These are phyloP conservation scores for Trissolcus basalis DNA, from an alignment of 1,140 invertebrate species.

Conservation along the genomic window DNA sequence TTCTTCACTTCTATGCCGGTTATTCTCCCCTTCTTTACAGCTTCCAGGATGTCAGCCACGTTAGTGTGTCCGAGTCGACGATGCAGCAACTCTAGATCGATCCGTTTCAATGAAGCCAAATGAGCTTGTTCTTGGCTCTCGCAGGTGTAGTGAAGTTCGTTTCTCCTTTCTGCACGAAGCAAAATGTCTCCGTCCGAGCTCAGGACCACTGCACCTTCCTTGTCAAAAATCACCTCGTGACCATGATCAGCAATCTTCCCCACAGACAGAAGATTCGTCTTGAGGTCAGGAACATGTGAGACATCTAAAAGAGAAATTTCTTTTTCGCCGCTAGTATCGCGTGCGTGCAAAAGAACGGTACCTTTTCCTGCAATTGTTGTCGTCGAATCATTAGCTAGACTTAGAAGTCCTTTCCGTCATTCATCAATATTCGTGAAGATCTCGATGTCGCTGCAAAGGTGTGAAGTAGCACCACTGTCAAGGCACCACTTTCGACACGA, in stretches of 20 bases:
- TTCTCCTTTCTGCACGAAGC: not conserved
- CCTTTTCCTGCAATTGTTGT: conserved; percentile 13
- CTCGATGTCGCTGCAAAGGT: conserved; percentile 1
- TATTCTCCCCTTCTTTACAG: conserved; percentile 1
- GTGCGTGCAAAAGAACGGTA: not conserved
- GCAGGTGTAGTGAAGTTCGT: conserved; percentile 1
- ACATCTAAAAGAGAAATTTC: conserved; percentile 4
- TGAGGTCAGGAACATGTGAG: conserved; percentile 9
- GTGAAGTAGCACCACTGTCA: conserved; percentile 9
- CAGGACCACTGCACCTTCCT: conserved; percentile 31
- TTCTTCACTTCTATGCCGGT: not conserved
- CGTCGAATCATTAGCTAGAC: conserved; percentile 13
- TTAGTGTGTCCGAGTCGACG: conserved; percentile 15
- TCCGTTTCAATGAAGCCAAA: conserved; percentile 15
- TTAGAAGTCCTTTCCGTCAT: conserved; percentile 3
- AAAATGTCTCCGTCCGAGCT: conserved; percentile 10
- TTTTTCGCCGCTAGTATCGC: not conserved
- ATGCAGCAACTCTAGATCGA: conserved; percentile 3
- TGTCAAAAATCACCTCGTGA: conserved; percentile 6
- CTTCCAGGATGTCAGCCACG: conserved; percentile 2
- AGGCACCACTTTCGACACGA: conserved; percentile 8
- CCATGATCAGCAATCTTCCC: conserved; percentile 10
- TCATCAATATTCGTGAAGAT: conserved; percentile 2
- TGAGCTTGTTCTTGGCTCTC: not conserved
- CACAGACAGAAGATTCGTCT: conserved; percentile 7